Base-by-base conservation (phyloP, 2,888 invertebrate genomes). In the Apodemia zela region DNA sequence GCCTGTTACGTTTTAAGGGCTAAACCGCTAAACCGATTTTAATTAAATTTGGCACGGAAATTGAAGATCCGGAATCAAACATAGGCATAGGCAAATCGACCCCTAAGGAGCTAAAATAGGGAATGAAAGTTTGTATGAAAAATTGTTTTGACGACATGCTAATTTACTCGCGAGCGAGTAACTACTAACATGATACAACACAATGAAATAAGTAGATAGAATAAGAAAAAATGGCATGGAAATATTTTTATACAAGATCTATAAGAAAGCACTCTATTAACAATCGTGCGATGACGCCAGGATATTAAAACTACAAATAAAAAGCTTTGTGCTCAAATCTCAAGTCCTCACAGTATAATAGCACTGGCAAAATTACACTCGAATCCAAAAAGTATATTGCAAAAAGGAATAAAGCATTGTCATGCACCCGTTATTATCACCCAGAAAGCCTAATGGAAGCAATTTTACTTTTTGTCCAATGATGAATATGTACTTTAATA, bases 341-440 rank as follows among this genome's bases (percentile, higher is more conserved):
- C 15, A 57, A 57, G 57, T 57, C 57, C 57, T 57, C 29, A 8
- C 57, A 57, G 57, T 25, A 57, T 57, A 57, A 57, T 57, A 57
- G 57, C 57, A 57, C 25, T 57, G 57, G 57, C 15, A 29, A 57
- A 29, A 57, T 57, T 57, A 57, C 57, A 57, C 57, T 57, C 57
- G 25, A 57, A 29, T 57, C 29, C 15, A 25, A 25, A 57, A 57
- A 57, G 57, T 29, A 57, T 57, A 57, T 57, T 29, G 57, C 29
- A 29, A 57, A 29, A 25, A 29, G 57, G 29, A 57, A 29, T 29
- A 57, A 57, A 57, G 57, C 57, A 57, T 57, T 57, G 13, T 29
- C 57, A 57, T 57, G 29, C 25, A 57, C 29, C 57, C 15, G 57
- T 57, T 29, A 57, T 57, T 57, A 29, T 29, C 57, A 57, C 57